Percentiles rank a stretch among this genome's conserved stretches.
Evolutionary conservation across 2,113 vertebrate genomes (phyloP).

Genomic region (Oplegnathus fasciatus): DNA sequence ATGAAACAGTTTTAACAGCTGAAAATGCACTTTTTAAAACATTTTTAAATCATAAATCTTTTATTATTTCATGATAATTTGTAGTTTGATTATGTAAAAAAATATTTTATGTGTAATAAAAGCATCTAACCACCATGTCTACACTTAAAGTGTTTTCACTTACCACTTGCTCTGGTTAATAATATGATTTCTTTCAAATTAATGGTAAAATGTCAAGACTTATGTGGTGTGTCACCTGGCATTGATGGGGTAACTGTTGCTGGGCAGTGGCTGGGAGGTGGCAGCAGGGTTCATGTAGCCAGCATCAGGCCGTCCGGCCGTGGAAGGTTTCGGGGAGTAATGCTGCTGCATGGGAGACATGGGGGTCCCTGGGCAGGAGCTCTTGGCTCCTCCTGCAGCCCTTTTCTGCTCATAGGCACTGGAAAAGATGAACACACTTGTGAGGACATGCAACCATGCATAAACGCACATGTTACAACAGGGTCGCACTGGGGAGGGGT

Average conservation of each 20-base stretch:
- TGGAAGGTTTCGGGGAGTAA: conserved; percentile 86
- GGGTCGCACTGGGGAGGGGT: neutral
- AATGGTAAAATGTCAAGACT: neutral
- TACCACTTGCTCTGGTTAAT: neutral
- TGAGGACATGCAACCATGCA: conserved; percentile 9
- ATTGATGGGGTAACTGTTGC: conserved; percentile 88
- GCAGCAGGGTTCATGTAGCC: conserved; percentile 89
- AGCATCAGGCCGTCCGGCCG: conserved; percentile 86
- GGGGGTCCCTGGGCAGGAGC: conserved; percentile 86
- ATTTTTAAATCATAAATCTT: too few relatives aligned
- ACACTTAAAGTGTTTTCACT: neutral
- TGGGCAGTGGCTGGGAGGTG: conserved; percentile 84
- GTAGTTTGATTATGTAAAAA: neutral
- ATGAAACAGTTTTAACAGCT: too few relatives aligned
- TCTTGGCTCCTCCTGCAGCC: conserved; percentile 86
- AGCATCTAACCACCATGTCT: neutral
- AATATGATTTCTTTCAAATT: neutral
- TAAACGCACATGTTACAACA: conserved; percentile 6
- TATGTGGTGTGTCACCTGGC: conserved; percentile 56
- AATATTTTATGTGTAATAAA: neutral
- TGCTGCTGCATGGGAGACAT: conserved; percentile 90
- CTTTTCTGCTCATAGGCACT: conserved; percentile 94
- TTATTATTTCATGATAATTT: neutral
- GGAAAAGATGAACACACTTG: conserved; percentile 23
- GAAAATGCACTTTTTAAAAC: too few relatives aligned